Conservation (phyloP, 2,113 vertebrate species). For the Pangasianodon hypophthalmus region DNA sequence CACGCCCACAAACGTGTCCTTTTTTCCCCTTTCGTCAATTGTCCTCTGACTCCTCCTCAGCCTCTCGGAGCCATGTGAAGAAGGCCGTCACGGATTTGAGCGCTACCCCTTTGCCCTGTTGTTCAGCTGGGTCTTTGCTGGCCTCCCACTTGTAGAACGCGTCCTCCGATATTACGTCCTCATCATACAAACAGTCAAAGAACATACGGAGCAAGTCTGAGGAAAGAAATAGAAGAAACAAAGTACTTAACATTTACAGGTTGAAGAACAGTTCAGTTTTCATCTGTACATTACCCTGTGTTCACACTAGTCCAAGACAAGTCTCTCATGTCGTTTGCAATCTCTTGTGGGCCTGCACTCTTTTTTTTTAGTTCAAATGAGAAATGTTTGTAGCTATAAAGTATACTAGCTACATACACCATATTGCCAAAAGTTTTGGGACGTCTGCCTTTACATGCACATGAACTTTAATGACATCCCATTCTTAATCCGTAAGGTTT, state of each 20-base stretch:
- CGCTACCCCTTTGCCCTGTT: conserved; percentile 93
- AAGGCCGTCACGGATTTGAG: conserved; percentile 96
- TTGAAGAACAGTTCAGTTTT: not conserved
- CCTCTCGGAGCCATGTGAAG: conserved; percentile 97
- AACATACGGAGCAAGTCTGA: conserved; percentile 96
- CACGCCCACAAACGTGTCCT: conserved; percentile 79
- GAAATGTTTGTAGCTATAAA: not conserved
- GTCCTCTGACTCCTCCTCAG: conserved; percentile 97
- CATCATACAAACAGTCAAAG: conserved; percentile 97
- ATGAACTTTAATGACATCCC: too few relatives aligned
- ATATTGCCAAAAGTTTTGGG: too few relatives aligned
- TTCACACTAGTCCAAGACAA: not conserved
- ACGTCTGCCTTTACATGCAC: too few relatives aligned
- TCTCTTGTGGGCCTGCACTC: not conserved
- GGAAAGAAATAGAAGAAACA: not conserved
- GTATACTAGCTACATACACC: not conserved
- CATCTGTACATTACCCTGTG: not conserved
- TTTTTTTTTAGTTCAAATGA: not conserved
- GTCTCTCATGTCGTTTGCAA: not conserved
- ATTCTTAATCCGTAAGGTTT: too few relatives aligned
- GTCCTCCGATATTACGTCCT: conserved; percentile 97
- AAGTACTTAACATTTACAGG: not conserved
- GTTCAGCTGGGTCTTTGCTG: conserved; percentile 95
- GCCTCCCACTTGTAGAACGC: conserved; percentile 97
- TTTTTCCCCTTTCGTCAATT: conserved; percentile 79